A percentile compares a stretch with the other conserved stretches of the same genome.
phyloP scores from a whole-genome alignment of 2,888 invertebrate species.

The Temnothorax rugatulus region DNA sequence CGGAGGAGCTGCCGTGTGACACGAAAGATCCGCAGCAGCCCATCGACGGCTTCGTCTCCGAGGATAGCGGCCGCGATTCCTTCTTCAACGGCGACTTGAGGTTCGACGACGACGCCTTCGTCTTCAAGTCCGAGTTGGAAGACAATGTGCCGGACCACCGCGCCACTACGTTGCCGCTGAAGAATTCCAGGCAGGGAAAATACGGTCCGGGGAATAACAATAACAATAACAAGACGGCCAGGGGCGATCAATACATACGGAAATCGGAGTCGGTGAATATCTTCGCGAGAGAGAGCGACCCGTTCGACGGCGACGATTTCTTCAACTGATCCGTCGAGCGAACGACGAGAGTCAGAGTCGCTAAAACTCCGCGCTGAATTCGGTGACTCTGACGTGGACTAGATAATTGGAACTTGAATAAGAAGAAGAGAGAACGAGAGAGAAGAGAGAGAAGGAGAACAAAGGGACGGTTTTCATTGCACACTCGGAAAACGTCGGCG shows the following conservation, averaged over 20 bases:
- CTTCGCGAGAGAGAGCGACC: constrained; percentile 94
- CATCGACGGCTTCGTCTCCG: constrained; percentile 77
- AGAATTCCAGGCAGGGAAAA: constrained; percentile 74
- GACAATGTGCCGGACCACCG: constrained; percentile 82
- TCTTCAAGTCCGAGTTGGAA: constrained; percentile 83
- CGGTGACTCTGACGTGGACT: constrained; percentile 17
- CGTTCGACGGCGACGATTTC: constrained; percentile 96
- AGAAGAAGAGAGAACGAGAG: not conserved
- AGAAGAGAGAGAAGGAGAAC: constrained; percentile 12
- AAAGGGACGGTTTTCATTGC: constrained; percentile 26
- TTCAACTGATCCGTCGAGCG: constrained; percentile 87
- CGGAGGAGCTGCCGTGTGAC: constrained; percentile 81
- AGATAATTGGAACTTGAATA: constrained; percentile 32
- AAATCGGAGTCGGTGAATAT: constrained; percentile 97
- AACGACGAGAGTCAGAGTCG: constrained; percentile 15
- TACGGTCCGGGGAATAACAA: constrained; percentile 84
- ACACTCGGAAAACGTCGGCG: constrained; percentile 39
- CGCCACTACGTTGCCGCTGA: constrained; percentile 76
- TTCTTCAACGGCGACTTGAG: constrained; percentile 83
- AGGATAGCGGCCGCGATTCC: constrained; percentile 78
- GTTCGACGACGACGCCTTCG: constrained; percentile 82
- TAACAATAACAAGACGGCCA: constrained; percentile 83
- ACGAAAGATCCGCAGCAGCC: constrained; percentile 69
- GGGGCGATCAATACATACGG: constrained; percentile 90
- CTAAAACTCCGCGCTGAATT: constrained; percentile 44